These are phyloP conservation scores for Monoplex corrugatus DNA, from an alignment of 2,888 invertebrate species.

Conservation along the genomic window DNA sequence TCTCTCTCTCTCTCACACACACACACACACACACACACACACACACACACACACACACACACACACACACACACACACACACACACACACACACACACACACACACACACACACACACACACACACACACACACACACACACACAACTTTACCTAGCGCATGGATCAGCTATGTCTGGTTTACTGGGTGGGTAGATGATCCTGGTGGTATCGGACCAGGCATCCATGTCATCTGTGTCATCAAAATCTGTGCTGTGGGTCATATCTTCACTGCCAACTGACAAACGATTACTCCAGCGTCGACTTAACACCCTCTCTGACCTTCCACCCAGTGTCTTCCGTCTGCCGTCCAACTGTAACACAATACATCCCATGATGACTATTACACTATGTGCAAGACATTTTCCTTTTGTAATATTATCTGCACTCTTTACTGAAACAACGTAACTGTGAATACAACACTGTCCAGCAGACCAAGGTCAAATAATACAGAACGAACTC, in stretches of 20 bases:
- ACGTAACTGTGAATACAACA: no score
- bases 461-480: neutral
- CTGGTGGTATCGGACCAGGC: slow-evolving; percentile 66
- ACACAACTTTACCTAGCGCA: slow-evolving; percentile 60
- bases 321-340: slow-evolving; percentile 21
- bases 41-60: no score
- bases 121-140: neutral
- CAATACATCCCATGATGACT: no score
- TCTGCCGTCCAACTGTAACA: slow-evolving; percentile 28
- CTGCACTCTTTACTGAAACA: no score
- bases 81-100: neutral
- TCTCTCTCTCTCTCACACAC: neutral
- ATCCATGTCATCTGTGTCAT: slow-evolving; percentile 66
- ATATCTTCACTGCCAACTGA: slow-evolving; percentile 43
- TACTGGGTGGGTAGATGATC: slow-evolving; percentile 73
- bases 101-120: neutral
- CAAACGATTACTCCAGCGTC: slow-evolving; percentile 46
- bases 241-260: slow-evolving; percentile 53
- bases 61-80: no score
- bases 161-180: slow-evolving; percentile 64
- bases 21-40: neutral
- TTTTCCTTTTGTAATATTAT: no score
- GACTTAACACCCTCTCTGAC: slow-evolving; percentile 18
- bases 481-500: neutral
- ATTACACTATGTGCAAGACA: no score